Conservation (phyloP, 1,140 invertebrate species). For the Chrysopa pallens region DNA sequence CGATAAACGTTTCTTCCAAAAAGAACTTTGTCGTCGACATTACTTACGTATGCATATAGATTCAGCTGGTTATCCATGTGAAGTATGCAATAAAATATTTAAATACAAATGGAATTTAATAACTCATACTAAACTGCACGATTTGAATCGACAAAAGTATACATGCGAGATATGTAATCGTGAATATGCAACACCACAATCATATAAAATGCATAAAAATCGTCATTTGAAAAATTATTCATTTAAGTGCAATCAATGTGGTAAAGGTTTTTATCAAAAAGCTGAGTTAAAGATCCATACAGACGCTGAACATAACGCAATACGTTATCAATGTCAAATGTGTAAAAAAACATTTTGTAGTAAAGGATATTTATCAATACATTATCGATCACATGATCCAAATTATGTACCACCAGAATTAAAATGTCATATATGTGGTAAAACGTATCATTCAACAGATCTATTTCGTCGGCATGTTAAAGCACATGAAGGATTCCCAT, state of each 20-base stretch:
- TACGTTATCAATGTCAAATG: background rate
- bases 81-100: conserved; percentile 2
- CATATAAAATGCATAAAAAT: conserved; percentile 23
- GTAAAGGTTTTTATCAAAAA: conserved; percentile 1
- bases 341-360: background rate
- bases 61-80: conserved; percentile 1
- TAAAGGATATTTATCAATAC: background rate
- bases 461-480: background rate
- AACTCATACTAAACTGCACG: background rate
- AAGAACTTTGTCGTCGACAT: background rate
- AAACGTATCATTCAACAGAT: conserved; percentile 12
- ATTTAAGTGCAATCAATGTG: background rate
- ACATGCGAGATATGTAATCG: conserved; percentile 24
- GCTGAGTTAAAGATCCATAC: conserved; percentile 4
- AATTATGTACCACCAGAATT: background rate
- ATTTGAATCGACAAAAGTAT: conserved; percentile 15
- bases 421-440: conserved; percentile 5
- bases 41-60: conserved; percentile 1
- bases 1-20: background rate
- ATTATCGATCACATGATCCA: background rate
- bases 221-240: conserved; percentile 20
- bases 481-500: conserved; percentile 12
- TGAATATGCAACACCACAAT: conserved; percentile 22
- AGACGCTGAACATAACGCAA: conserved; percentile 2
- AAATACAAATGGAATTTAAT: background rate